Evolutionary conservation across 2,888 invertebrate genomes (phyloP).

Genomic region (Cetonia aurata): DNA sequence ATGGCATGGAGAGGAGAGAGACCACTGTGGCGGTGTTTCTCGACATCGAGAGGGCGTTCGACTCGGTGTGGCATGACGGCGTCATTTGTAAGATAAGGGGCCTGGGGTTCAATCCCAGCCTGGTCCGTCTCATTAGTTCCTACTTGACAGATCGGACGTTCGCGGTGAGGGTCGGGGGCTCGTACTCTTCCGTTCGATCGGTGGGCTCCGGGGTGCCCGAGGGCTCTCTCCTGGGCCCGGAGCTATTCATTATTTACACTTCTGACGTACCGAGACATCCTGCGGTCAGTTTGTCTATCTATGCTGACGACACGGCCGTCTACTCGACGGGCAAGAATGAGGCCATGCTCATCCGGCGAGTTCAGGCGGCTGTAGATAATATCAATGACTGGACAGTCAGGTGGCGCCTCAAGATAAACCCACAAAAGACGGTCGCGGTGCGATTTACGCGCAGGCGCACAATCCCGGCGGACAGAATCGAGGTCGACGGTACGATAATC

Average conservation of each 20-base stretch:
- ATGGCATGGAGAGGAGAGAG: background rate
- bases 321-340: background rate
- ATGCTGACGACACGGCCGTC: conserved; percentile 13
- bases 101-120: background rate
- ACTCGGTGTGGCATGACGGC: too few species aligned
- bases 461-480: background rate
- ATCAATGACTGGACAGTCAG: background rate
- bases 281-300: background rate
- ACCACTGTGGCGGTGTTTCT: background rate
- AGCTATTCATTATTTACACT: conserved; percentile 1
- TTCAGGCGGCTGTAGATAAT: background rate
- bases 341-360: background rate
- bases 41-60: background rate
- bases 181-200: background rate
- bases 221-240: background rate
- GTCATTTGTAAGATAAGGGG: too few species aligned
- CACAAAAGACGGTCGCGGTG: background rate
- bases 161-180: too few species aligned
- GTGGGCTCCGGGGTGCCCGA: background rate
- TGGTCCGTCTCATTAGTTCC: too few species aligned
- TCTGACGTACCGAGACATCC: background rate
- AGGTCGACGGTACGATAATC: background rate
- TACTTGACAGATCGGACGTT: too few species aligned
- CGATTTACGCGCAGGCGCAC: background rate
- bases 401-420: background rate